Conservation (phyloP, 64 coral and sea anemone species). For the Montipora capricornis region DNA sequence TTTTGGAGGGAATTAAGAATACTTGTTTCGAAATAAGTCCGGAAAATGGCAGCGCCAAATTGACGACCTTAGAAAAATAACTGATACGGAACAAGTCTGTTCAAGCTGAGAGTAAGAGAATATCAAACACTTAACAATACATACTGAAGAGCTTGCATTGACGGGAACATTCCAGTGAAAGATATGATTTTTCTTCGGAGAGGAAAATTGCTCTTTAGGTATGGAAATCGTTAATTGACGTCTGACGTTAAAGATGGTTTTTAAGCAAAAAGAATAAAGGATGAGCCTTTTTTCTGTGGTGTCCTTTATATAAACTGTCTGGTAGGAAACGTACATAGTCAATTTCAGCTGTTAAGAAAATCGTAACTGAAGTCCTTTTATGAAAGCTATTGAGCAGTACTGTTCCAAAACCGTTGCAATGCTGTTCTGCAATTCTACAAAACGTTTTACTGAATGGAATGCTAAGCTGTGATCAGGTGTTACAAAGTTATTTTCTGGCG, state of each 20-base stretch:
- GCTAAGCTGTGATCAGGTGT: background rate
- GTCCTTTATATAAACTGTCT: no score
- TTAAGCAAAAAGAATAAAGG: background rate
- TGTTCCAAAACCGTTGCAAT: background rate
- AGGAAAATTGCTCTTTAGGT: no score
- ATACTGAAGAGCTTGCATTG: background rate
- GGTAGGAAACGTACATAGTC: background rate
- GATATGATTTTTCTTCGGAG: no score
- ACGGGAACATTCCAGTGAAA: background rate
- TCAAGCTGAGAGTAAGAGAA: slow-evolving; percentile 21
- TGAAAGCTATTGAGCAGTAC: background rate
- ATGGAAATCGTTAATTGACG: no score
- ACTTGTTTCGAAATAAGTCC: slow-evolving; percentile 18
- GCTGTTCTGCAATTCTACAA: background rate
- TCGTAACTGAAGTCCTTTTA: background rate
- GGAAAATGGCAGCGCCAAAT: background rate
- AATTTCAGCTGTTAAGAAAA: background rate
- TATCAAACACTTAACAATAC: slow-evolving; percentile 6
- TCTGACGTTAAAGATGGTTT: background rate
- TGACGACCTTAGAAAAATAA: background rate
- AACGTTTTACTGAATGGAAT: background rate
- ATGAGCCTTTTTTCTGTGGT: no score
- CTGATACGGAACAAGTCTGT: background rate
- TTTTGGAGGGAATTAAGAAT: background rate
- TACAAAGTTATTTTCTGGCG: background rate